Evolutionary conservation across 2,797 vertebrate genomes (phyloP), one percentile per base, ranked within the genome.

Genomic region (Labroides dimidiatus): DNA sequence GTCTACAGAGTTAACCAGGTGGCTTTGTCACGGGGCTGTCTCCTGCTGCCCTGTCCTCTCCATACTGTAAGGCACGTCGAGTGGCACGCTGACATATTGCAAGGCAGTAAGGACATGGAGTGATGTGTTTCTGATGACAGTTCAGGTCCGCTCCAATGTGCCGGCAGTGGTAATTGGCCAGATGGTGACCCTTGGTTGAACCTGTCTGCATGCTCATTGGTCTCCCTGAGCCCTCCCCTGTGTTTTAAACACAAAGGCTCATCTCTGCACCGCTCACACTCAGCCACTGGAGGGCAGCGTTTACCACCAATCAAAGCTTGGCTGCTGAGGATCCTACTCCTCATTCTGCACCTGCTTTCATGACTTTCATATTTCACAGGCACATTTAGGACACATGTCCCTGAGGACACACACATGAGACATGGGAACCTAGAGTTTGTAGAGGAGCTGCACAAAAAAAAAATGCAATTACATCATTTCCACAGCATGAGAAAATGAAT

Each of bases 131-230:
- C 95, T 91, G 93, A 94, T 94, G 94, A 94, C 93, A 93, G 92
- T 87, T 93, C 94, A 93, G 94, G 94, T 94, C 91, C 89, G 91
- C 92, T 93, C 93, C 94, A 92, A 91, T 94, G 93, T 95, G 95
- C 94, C 95, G 95, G 93, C 93, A 94, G 93, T 95, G 94, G 95
- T 93, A 95, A 94, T 93, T 94, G 93, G 93, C 94, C 96, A 96
- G 96, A 96, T 96, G 95, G 95, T 96, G 96, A 97, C 95, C 96
- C 92, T 93, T 91, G 93, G 88, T 93, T 96, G 95, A 96, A 96
- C 96, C 92, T 95, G 94, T 94, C 93, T 94, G 93, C 93, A 93
- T 91, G 89, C 94, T 95, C 95, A 95, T 96, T 96, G 95, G 93
- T 95, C 93, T 91, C 69, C 67, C 75, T 69, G 82, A 90, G 87